phyloP scores from a whole-genome alignment of 1,140 invertebrate species.

The Monomorium pharaonis region DNA sequence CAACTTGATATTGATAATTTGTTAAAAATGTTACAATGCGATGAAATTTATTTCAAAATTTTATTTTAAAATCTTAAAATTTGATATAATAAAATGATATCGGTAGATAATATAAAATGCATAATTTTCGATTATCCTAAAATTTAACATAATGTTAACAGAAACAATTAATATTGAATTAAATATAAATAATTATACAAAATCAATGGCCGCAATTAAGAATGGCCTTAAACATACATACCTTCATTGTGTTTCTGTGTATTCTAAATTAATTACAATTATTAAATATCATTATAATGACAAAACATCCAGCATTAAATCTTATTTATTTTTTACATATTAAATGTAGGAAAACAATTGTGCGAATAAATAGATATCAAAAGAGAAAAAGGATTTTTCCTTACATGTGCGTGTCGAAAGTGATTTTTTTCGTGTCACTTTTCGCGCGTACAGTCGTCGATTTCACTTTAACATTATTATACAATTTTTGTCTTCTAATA shows the following conservation, averaged over 20 bases:
- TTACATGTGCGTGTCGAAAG: too few relatives aligned
- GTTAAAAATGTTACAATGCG: background rate
- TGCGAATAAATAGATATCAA: background rate
- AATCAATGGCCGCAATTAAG: background rate
- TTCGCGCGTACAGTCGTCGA: too few relatives aligned
- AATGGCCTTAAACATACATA: background rate
- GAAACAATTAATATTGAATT: constrained; percentile 41
- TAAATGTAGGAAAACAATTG: background rate
- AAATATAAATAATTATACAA: too few relatives aligned
- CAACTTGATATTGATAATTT: background rate
- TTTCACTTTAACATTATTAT: too few relatives aligned
- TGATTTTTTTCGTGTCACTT: too few relatives aligned
- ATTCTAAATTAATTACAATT: constrained; percentile 8
- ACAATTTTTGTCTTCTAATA: too few relatives aligned
- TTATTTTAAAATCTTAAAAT: background rate
- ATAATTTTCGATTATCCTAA: constrained; percentile 26
- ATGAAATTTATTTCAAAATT: background rate
- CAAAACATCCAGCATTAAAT: background rate
- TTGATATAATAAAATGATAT: constrained; percentile 2
- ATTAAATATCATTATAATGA: background rate
- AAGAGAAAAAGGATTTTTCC: background rate
- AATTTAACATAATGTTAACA: background rate
- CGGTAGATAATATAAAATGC: background rate
- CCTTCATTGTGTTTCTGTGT: background rate
- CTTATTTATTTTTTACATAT: background rate